Percentiles rank a stretch among this genome's conserved stretches.
These are phyloP conservation scores for Todus mexicanus DNA, from an alignment of 2,797 vertebrate genomes.

Conservation along the genomic window DNA sequence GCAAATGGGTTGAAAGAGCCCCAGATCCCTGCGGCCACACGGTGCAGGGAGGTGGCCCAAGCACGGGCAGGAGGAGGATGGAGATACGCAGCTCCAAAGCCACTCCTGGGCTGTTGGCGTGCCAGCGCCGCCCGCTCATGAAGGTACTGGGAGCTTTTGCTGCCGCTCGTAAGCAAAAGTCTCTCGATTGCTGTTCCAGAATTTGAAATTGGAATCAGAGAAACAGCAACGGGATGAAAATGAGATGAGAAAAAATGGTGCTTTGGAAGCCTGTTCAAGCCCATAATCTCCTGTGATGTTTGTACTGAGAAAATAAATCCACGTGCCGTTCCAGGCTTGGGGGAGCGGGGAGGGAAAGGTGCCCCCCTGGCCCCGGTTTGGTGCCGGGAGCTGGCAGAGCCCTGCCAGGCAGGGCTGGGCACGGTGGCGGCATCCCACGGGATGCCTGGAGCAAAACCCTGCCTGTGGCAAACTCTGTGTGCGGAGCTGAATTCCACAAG, in stretches of 20 bases:
- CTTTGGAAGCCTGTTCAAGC: neutral
- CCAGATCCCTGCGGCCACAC: rapidly evolving
- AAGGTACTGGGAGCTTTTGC: neutral
- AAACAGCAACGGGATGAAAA: neutral
- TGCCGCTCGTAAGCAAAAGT: neutral
- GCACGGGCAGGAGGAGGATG: neutral
- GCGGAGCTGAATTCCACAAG: neutral
- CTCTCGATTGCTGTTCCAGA: neutral
- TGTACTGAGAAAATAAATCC: neutral
- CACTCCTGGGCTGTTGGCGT: neutral
- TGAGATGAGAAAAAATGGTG: neutral
- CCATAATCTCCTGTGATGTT: neutral
- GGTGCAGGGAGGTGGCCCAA: neutral
- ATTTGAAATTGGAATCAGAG: neutral
- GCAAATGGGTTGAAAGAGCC: neutral
- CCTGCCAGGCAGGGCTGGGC: too few species aligned
- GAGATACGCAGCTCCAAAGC: neutral
- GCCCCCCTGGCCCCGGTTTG: neutral
- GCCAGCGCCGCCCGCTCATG: neutral
- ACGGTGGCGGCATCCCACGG: too few species aligned
- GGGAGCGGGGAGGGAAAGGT: neutral
- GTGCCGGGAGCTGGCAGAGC: neutral
- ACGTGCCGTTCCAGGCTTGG: neutral
- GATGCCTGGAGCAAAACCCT: too few species aligned
- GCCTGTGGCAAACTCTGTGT: neutral